Percentiles rank a stretch among this genome's conserved stretches.
These are phyloP conservation scores for Porites lobata DNA, from an alignment of 92 coral and sea anemone genomes.

Conservation along the genomic window DNA sequence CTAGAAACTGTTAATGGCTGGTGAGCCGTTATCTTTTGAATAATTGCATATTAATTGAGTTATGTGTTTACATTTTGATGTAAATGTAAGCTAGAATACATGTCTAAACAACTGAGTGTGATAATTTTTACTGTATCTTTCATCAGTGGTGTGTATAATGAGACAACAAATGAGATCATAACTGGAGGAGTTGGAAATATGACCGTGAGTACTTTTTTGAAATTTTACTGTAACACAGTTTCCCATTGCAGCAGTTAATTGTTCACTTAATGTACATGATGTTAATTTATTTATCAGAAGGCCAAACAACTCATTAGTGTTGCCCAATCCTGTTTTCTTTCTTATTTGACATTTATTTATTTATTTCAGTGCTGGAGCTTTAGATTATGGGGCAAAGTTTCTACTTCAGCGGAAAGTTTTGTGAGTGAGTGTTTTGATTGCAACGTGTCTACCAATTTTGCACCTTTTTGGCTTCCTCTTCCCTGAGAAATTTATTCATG, in stretches of 20 bases:
- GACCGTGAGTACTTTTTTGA: slow-evolving; percentile 68
- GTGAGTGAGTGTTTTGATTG: slow-evolving; percentile 73
- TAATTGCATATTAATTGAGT: no score
- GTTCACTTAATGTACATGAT: no score
- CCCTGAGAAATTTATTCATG: neutral
- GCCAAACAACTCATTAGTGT: neutral
- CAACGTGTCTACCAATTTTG: neutral
- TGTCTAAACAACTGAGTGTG: neutral
- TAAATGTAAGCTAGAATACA: no score
- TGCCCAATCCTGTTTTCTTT: no score
- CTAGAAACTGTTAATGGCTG: no score
- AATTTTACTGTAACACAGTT: no score
- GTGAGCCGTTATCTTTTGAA: no score
- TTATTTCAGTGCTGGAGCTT: slow-evolving; percentile 94
- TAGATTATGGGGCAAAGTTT: slow-evolving; percentile 95
- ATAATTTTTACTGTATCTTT: neutral
- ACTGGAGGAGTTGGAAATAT: slow-evolving; percentile 95
- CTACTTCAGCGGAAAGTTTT: slow-evolving; percentile 91
- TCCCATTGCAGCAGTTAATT: no score
- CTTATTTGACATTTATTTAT: no score
- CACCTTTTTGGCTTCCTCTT: no score
- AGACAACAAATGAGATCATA: slow-evolving; percentile 86
- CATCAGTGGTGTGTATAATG: slow-evolving; percentile 89
- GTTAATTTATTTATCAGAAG: neutral
- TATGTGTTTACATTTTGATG: no score